Conservation (phyloP, 2,113 vertebrate genomes). For the Muntiacus reevesi region DNA sequence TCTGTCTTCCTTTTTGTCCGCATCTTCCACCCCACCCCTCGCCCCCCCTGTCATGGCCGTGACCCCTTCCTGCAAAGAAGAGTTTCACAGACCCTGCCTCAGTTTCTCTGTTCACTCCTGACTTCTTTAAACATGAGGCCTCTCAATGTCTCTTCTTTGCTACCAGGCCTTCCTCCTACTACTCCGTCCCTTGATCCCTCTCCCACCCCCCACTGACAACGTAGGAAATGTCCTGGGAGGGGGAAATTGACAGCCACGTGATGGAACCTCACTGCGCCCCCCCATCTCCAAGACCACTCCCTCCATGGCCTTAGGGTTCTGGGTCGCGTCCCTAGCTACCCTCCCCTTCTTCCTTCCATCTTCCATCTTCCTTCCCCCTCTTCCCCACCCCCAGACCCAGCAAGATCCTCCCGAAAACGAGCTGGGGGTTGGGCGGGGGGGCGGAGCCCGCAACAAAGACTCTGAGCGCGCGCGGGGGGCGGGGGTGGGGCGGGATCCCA, state of each 20-base stretch:
- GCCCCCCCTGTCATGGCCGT: neutral
- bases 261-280: neutral
- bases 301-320: neutral
- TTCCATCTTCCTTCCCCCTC: too few relatives aligned
- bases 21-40: neutral
- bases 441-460: conserved; percentile 60
- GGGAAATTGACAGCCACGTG: neutral
- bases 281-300: neutral
- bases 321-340: neutral
- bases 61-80: neutral
- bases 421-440: conserved; percentile 60
- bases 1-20: neutral
- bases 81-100: conserved; percentile 36
- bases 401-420: neutral
- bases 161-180: neutral
- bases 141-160: neutral
- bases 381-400: neutral
- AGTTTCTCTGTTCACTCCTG: conserved; percentile 31
- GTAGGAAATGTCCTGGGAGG: neutral
- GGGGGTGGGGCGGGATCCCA: conserved; percentile 34
- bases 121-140: neutral
- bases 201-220: neutral
- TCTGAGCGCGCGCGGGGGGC: neutral
- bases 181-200: neutral
- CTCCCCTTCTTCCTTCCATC: neutral